Evolutionary conservation across 2,888 invertebrate species (phyloP), one percentile per base, ranked within the genome.

Genomic region (Furcula furcula): DNA sequence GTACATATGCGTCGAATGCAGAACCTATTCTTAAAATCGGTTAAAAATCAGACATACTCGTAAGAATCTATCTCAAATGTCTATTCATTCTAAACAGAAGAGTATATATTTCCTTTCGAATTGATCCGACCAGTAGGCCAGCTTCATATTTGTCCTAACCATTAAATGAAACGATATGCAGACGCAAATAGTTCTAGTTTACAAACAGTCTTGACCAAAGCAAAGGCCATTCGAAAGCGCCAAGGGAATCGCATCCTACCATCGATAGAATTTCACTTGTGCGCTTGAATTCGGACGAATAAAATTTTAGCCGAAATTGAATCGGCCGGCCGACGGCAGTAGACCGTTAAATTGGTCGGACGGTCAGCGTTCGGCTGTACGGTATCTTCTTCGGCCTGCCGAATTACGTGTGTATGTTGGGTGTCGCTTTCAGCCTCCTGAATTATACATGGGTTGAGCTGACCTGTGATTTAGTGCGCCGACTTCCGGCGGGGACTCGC

Each of bases 251-350:
- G 70, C 55, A 66, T 68, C 62, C 64, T 68, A 36, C 66, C 71
- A 68, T 63, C 76, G 79, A 82, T 81, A 80, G 80, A 78, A 79
- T 76, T 80, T 71, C 78, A 76, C 76, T 76, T 63, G 75, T 68
- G 75, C 79, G 76, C 62, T 73, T 72, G 78, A 77, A 69, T 77
- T 75, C 76, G 69, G 66, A 46, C 76, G 79, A 84, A 85, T 86
- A 85, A 86, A 88, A 88, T 85, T 86, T 84, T 70, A 71, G 52
- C 70, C 79, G 74, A 83, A 87, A 88, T 88, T 87, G 87, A 88
- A 84, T 88, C 82, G 82, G 76, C 76, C 76, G 72, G 67, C 60
- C 58, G 69, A 55, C 55, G 66, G 66, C 80, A 74, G 74, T 67
- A 78, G 85, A 81, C 82, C 85, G 82, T 78, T 77, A 85, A 86